A percentile compares a stretch with the other conserved stretches of the same genome.
These are phyloP conservation scores for Adelges cooleyi DNA, from an alignment of 1,140 invertebrate species.

Conservation along the genomic window DNA sequence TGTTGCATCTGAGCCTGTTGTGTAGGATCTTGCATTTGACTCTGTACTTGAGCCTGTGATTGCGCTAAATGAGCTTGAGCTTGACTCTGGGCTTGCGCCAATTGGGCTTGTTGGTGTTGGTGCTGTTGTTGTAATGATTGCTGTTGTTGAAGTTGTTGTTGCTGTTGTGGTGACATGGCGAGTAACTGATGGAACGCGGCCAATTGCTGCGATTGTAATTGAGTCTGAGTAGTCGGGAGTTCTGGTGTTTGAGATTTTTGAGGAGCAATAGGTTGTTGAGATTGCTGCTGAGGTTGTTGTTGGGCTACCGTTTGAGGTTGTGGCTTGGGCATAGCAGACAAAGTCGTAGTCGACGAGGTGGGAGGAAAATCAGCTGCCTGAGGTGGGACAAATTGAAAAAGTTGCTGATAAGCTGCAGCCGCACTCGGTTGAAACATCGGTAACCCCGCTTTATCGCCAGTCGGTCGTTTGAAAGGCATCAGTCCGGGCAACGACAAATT, in stretches of 20 bases:
- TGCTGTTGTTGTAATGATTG: constrained; percentile 14
- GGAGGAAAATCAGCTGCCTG: neutral
- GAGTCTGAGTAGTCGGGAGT: neutral
- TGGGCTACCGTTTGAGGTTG: constrained; percentile 1
- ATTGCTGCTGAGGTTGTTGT: constrained; percentile 10
- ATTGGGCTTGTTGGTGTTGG: constrained; percentile 14
- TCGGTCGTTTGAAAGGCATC: constrained; percentile 13
- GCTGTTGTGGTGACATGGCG: constrained; percentile 16
- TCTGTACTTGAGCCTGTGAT: constrained; percentile 15
- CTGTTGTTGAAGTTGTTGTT: neutral
- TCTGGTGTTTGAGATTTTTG: constrained; percentile 19
- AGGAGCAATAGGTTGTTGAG: constrained; percentile 8
- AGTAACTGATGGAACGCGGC: constrained; percentile 18
- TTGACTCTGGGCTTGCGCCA: constrained; percentile 18
- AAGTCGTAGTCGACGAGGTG: constrained; percentile 6
- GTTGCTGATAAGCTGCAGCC: constrained; percentile 13
- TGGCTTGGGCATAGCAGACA: neutral
- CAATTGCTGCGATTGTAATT: constrained; percentile 15
- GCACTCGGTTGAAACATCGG: constrained; percentile 26
- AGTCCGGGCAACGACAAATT: constrained; percentile 13
- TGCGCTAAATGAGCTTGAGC: constrained; percentile 24
- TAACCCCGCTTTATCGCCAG: constrained; percentile 15
- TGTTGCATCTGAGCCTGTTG: constrained; percentile 23
- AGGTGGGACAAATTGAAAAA: constrained; percentile 14
- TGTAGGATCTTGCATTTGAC: constrained; percentile 15